Base-by-base conservation (phyloP, 1,140 invertebrate genomes). In the Tetramorium parvispinum region DNA sequence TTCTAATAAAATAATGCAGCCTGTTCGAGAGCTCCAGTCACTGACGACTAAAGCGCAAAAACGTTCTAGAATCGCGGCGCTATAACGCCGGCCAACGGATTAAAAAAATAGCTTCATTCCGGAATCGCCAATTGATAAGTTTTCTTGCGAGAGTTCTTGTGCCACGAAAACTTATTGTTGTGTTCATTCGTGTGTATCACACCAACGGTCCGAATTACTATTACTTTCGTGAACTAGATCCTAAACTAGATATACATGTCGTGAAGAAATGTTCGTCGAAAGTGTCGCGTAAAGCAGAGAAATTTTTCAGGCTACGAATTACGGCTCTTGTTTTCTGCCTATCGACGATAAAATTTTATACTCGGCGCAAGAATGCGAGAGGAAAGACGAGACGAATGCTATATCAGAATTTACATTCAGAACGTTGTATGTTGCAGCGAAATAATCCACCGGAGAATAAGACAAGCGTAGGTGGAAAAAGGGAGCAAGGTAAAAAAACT, bases 1-100 rank as follows among this genome's bases (percentile, higher is more conserved):
- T 92, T 93, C 92, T 94, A 95, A 94, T 95, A 95, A 94, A 95
- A 94, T 95, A 95, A 95, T 94, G 93, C 93, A 92, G 90, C 87
- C 90, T 46, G 82, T 70, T 43, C 63, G 75, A 70, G 66, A 57
- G 66, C 87, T 88, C 63, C 53, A 68, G 40, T 59, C 79, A 75
- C 68, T 27, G 53, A 61, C 79, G 53, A 49, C 70, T 76, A 55
- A 51, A 65, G 61, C 55, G 83, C 83, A 88, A 91, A 90, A 91
- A 91, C 87, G 55, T 16, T 71, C 43, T 21, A 51, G 77, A 49
- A 61, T 85, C 53, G 7, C 46, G 61, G 70, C 53, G 46, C n/a
- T 18, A 32, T 8, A 46, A 37, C 27, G 16, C 1, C 11, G 46
- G 21, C 37, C 24, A 46, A 51, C 40, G 57, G 57, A 46, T 16